Conservation (phyloP, 2,888 invertebrate species). For the Chromoteleia sp. region DNA sequence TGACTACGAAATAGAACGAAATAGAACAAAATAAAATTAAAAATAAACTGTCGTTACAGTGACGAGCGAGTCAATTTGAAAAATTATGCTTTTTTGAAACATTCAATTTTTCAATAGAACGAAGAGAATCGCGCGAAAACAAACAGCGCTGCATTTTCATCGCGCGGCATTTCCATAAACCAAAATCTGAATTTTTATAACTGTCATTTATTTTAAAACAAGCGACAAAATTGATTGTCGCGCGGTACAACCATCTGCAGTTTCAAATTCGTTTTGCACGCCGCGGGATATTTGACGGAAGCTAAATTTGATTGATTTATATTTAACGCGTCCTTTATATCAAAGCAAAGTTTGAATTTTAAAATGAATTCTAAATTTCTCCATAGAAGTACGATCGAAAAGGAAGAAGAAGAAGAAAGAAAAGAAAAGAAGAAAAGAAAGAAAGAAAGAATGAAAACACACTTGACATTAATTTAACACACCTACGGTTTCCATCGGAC, state of each 20-base stretch:
- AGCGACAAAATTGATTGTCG: conserved; percentile 38
- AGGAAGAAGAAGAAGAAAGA: too few species aligned
- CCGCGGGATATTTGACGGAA: conserved; percentile 34
- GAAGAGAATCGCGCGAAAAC: background rate
- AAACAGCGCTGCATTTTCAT: conserved; percentile 3
- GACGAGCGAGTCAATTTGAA: background rate
- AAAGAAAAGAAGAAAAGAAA: too few species aligned
- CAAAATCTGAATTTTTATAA: conserved; percentile 12
- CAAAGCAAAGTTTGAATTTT: conserved; percentile 10
- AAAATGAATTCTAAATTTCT: background rate
- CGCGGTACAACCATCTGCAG: background rate
- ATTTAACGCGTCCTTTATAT: conserved; percentile 29
- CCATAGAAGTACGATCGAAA: conserved; percentile 20
- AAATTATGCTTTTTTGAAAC: too few species aligned
- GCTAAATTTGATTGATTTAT: conserved; percentile 54
- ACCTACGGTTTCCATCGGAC: conserved; percentile 80
- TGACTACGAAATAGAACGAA: too few species aligned
- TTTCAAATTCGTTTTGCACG: conserved; percentile 38
- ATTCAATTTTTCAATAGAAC: too few species aligned
- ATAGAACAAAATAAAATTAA: too few species aligned
- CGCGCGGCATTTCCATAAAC: conserved; percentile 9
- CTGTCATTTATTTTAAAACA: conserved; percentile 40
- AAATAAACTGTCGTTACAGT: background rate
- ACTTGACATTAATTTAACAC: conserved; percentile 77
- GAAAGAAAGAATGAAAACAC: too few species aligned